A percentile compares a stretch with the other conserved stretches of the same genome.
phyloP scores from a whole-genome alignment of 2,797 vertebrate species.

The Morelia viridis region DNA sequence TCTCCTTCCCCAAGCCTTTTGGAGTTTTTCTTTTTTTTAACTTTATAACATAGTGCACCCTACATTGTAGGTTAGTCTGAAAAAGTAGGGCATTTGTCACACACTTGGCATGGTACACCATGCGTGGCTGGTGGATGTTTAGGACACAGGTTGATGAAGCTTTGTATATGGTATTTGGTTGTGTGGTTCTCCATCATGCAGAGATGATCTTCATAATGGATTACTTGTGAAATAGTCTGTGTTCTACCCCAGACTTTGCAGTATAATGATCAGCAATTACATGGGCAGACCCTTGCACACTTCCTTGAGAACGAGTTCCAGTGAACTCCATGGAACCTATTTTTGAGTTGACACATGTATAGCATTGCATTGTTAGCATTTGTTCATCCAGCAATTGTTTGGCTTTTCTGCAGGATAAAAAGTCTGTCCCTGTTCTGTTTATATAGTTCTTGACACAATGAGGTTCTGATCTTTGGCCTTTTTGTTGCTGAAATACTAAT shows the following conservation, averaged over 20 bases:
- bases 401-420: neutral
- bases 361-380: neutral
- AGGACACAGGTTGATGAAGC: neutral
- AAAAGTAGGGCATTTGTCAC: neutral
- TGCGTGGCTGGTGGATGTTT: neutral
- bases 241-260: neutral
- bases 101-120: neutral
- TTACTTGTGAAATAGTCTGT: neutral
- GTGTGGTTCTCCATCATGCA: neutral
- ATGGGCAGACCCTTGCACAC: neutral
- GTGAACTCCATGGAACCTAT: neutral
- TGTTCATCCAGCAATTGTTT: neutral
- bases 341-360: neutral
- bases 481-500: constrained; percentile 31
- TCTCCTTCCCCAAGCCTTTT: neutral
- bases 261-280: neutral
- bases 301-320: neutral
- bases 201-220: neutral
- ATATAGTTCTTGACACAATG: constrained; percentile 6
- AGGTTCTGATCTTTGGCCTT: constrained; percentile 22
- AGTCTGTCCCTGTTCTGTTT: constrained; percentile 8
- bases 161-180: neutral
- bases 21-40: neutral
- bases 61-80: neutral
- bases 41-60: neutral